Percentiles rank a stretch among this genome's conserved stretches.
These are phyloP conservation scores for Rhagoletis zephyria DNA, from an alignment of 1,140 invertebrate genomes.

Conservation along the genomic window DNA sequence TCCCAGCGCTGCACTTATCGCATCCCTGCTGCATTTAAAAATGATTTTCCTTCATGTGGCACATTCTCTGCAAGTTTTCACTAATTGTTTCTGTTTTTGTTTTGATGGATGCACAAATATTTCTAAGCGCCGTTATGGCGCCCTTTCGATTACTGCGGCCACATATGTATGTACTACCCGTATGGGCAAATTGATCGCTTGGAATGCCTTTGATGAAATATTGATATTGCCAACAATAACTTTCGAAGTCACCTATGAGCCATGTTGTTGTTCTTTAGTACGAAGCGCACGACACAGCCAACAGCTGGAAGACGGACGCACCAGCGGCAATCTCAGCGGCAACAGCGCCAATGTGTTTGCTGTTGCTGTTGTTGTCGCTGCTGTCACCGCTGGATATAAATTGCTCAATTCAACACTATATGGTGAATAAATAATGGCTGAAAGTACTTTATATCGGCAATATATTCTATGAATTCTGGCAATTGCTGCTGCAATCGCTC, in stretches of 20 bases:
- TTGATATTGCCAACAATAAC: background rate
- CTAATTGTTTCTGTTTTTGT: too few relatives aligned
- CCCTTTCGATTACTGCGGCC: too few relatives aligned
- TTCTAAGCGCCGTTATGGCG: too few relatives aligned
- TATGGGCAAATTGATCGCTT: background rate
- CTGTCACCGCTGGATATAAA: conserved; percentile 34
- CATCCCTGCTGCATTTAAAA: too few relatives aligned
- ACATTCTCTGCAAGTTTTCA: too few relatives aligned
- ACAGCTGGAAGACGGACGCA: background rate
- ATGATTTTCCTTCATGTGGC: too few relatives aligned
- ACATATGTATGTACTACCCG: background rate
- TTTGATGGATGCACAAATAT: too few relatives aligned
- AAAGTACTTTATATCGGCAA: conserved; percentile 35
- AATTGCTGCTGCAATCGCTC: background rate
- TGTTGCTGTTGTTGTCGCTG: conserved; percentile 20
- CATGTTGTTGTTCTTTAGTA: too few relatives aligned
- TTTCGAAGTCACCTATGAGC: background rate
- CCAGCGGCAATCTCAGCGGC: background rate
- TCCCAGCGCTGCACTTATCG: too few relatives aligned
- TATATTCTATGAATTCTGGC: conserved; percentile 43
- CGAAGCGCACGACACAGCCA: background rate
- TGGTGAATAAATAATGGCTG: conserved; percentile 33
- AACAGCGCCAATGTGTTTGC: background rate
- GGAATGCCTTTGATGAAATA: conserved; percentile 37
- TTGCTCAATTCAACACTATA: conserved; percentile 46